Percentiles rank a stretch among this genome's conserved stretches.
phyloP scores from a whole-genome alignment of 2,888 invertebrate species.

The Ligdia adustata region DNA sequence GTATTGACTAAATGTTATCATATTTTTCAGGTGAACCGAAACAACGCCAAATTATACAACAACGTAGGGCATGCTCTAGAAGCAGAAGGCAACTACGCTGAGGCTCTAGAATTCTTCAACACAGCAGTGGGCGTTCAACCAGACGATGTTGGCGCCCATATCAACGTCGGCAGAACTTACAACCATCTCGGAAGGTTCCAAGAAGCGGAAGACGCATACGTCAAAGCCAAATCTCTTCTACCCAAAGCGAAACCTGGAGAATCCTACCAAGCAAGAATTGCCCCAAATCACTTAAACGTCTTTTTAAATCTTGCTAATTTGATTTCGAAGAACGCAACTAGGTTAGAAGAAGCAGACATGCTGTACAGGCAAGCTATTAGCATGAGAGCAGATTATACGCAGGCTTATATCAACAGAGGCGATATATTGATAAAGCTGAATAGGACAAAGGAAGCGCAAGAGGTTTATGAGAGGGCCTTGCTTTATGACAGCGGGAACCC shows the following conservation, averaged over 20 bases:
- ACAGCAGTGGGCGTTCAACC: slow-evolving; percentile 96
- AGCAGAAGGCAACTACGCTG: slow-evolving; percentile 86
- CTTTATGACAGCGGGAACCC: slow-evolving; percentile 97
- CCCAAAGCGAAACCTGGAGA: slow-evolving; percentile 97
- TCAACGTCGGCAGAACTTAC: slow-evolving; percentile 97
- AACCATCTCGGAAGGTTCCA: slow-evolving; percentile 90
- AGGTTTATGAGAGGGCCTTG: slow-evolving; percentile 96
- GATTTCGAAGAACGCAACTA: slow-evolving; percentile 95
- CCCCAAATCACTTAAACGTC: slow-evolving; percentile 97
- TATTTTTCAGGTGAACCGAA: slow-evolving; percentile 89
- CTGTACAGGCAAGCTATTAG: slow-evolving; percentile 97
- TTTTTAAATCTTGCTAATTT: slow-evolving; percentile 97
- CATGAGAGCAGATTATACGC: slow-evolving; percentile 97
- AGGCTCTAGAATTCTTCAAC: slow-evolving; percentile 95
- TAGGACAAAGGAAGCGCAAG: slow-evolving; percentile 96
- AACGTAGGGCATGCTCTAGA: slow-evolving; percentile 98
- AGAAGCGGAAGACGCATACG: slow-evolving; percentile 96
- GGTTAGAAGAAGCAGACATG: slow-evolving; percentile 97
- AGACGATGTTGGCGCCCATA: slow-evolving; percentile 98
- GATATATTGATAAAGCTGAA: slow-evolving; percentile 98
- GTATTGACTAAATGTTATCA: no score
- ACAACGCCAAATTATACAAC: slow-evolving; percentile 98
- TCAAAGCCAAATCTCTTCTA: slow-evolving; percentile 93
- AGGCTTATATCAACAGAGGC: slow-evolving; percentile 98
- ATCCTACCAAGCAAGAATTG: slow-evolving; percentile 97